These are phyloP conservation scores for Gambusia holbrooki DNA, from an alignment of 2,113 vertebrate genomes.

Conservation along the genomic window DNA sequence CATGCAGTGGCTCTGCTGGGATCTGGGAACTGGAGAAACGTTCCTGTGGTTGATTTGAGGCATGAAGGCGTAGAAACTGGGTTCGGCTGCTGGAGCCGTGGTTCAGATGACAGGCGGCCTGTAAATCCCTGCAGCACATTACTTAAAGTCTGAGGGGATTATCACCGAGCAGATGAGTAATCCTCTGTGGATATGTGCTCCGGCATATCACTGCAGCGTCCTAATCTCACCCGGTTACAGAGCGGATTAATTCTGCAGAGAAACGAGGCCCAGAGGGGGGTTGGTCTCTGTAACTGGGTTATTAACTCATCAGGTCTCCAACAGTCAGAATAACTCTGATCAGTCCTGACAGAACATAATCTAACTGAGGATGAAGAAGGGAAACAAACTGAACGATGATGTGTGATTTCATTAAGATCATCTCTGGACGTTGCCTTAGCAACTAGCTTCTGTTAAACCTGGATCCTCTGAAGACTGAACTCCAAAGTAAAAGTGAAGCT, in stretches of 20 bases:
- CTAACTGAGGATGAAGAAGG: too few species aligned
- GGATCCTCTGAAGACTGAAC: too few species aligned
- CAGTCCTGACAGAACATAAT: too few species aligned
- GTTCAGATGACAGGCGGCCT: neutral
- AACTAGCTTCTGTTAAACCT: too few species aligned
- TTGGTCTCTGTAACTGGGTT: too few species aligned
- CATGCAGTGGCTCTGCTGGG: neutral
- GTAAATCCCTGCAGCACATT: conserved; percentile 30
- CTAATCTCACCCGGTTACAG: conserved; percentile 60
- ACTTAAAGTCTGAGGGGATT: conserved; percentile 58
- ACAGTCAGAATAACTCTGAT: neutral
- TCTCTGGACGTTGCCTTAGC: too few species aligned
- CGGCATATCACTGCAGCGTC: conserved; percentile 55
- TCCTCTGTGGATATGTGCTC: conserved; percentile 53
- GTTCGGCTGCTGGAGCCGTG: too few species aligned
- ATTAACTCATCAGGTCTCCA: neutral
- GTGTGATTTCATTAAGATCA: too few species aligned
- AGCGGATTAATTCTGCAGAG: conserved; percentile 48
- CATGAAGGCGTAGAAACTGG: too few species aligned
- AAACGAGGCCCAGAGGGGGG: neutral
- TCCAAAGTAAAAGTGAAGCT: too few species aligned
- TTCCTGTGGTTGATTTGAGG: neutral
- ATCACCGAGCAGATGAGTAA: conserved; percentile 60
- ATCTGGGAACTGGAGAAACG: neutral
- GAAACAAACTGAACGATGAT: too few species aligned